Conservation (phyloP, 1,140 invertebrate species). For the Ericerus pela region DNA sequence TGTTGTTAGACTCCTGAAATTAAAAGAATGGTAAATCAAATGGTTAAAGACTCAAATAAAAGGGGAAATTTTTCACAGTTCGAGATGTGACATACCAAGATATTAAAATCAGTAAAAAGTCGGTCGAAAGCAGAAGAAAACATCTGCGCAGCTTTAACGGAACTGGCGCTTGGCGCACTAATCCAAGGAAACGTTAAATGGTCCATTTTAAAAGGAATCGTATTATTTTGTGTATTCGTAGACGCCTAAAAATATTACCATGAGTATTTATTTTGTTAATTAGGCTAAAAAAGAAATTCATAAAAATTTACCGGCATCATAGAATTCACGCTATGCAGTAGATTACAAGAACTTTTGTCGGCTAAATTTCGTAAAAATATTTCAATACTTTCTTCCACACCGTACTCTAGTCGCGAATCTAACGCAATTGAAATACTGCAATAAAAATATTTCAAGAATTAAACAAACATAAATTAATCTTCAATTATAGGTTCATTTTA, state of each 20-base stretch:
- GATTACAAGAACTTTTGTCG: conserved; percentile 39
- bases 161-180: neutral
- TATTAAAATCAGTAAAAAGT: conserved; percentile 7
- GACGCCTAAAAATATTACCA: neutral
- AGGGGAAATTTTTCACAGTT: neutral
- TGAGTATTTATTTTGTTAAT: neutral
- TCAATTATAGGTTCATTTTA: too few relatives aligned
- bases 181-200: neutral
- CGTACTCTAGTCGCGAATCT: conserved; percentile 61
- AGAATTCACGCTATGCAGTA: conserved; percentile 39
- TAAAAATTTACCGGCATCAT: conserved; percentile 27
- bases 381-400: conserved; percentile 54
- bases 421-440: conserved; percentile 47
- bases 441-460: conserved; percentile 14
- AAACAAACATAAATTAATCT: neutral
- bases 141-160: neutral
- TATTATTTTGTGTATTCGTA: neutral
- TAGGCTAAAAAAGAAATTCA: neutral
- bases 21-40: too few relatives aligned
- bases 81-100: neutral
- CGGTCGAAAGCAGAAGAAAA: neutral
- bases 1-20: conserved; percentile 1
- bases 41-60: too few relatives aligned
- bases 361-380: conserved; percentile 50
- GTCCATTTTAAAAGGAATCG: conserved; percentile 4